Evolutionary conservation across 2,888 invertebrate genomes (phyloP).

Genomic region (Lymantria dispar): DNA sequence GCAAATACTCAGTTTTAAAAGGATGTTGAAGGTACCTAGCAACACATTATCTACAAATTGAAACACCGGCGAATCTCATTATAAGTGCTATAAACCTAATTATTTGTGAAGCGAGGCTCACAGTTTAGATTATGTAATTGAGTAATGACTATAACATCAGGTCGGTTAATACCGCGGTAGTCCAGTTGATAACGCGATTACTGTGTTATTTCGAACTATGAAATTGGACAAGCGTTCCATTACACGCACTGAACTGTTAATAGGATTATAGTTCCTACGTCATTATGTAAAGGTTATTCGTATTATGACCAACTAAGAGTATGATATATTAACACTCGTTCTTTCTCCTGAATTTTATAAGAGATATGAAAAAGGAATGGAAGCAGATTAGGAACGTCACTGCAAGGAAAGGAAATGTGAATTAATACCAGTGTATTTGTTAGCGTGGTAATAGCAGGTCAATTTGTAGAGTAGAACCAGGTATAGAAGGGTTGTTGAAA

Average conservation of each 20-base stretch:
- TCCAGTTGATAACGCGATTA: constrained; percentile 32
- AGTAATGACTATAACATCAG: constrained; percentile 23
- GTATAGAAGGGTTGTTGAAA: no score
- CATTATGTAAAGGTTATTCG: no score
- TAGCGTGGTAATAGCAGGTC: no score
- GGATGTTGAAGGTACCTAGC: constrained; percentile 1
- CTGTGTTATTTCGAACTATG: constrained; percentile 27
- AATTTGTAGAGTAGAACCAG: no score
- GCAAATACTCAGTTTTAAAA: constrained; percentile 3
- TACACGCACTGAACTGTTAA: constrained; percentile 6
- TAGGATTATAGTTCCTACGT: no score
- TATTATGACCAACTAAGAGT: no score
- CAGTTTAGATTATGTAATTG: constrained; percentile 30
- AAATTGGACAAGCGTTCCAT: constrained; percentile 34
- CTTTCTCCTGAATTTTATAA: no score
- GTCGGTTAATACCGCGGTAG: constrained; percentile 26
- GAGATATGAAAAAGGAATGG: no score
- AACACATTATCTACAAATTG: constrained; percentile 17
- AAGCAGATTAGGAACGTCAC: no score
- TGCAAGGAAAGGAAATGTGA: no score
- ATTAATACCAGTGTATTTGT: no score
- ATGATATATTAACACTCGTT: no score
- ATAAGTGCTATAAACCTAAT: constrained; percentile 9
- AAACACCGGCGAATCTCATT: constrained; percentile 8
- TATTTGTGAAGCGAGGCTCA: constrained; percentile 20